A percentile compares a stretch with the other conserved stretches of the same genome.
Conservation (phyloP, 2,888 invertebrate genomes). For the Polymixis lichenea region DNA sequence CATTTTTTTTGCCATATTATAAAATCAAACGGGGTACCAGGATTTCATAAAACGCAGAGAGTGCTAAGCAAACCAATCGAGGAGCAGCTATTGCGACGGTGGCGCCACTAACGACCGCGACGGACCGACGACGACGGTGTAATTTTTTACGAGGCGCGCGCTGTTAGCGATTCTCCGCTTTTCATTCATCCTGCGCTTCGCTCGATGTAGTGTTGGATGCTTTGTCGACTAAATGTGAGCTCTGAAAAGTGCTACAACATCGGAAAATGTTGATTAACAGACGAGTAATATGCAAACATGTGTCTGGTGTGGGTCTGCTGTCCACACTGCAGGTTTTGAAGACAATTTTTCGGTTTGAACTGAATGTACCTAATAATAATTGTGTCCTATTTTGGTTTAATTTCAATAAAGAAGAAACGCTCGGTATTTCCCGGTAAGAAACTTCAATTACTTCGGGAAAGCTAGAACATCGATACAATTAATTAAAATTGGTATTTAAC, state of each 20-base stretch:
- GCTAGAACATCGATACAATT: neutral
- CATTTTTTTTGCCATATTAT: slow-evolving; percentile 24
- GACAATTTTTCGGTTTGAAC: neutral
- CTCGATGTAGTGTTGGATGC: slow-evolving; percentile 62
- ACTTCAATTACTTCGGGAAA: neutral
- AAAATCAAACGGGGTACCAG: slow-evolving; percentile 64
- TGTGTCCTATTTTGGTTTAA: neutral
- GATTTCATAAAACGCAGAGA: slow-evolving; percentile 64
- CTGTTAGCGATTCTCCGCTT: slow-evolving; percentile 75
- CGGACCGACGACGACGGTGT: slow-evolving; percentile 64
- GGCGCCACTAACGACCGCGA: slow-evolving; percentile 73
- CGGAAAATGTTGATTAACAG: slow-evolving; percentile 37
- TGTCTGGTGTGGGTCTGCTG: neutral
- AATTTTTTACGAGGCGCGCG: slow-evolving; percentile 76
- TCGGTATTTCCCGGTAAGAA: neutral
- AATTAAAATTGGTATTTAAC: no score
- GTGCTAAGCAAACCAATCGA: slow-evolving; percentile 69
- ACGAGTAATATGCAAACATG: slow-evolving; percentile 9
- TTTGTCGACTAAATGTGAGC: slow-evolving; percentile 40
- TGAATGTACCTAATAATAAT: neutral
- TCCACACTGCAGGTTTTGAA: neutral
- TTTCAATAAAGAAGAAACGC: neutral
- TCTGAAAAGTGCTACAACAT: slow-evolving; percentile 44
- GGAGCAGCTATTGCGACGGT: slow-evolving; percentile 63
- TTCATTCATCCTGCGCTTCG: slow-evolving; percentile 79